Evolutionary conservation across 2,113 vertebrate genomes (phyloP).

Genomic region (Mus pahari): DNA sequence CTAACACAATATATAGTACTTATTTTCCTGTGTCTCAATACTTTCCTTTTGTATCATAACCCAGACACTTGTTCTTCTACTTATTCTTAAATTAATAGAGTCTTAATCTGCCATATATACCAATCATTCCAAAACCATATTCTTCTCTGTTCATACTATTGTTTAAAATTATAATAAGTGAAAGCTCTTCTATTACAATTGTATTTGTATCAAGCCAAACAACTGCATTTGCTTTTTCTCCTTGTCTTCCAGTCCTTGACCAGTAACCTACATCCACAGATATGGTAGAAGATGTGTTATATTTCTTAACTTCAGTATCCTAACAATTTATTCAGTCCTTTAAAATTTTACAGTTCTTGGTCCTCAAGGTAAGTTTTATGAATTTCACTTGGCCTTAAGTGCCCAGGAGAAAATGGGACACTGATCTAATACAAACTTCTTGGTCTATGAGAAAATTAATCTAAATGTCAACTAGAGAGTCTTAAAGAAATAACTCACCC

Average conservation of each 20-base stretch:
- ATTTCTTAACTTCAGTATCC: conserved; percentile 1
- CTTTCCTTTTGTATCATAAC: not conserved
- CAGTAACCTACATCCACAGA: not conserved
- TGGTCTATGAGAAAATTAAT: not conserved
- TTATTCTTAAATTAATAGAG: not conserved
- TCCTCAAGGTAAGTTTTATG: not conserved
- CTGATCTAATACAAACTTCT: not conserved
- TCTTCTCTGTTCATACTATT: not conserved
- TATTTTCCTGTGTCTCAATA: not conserved
- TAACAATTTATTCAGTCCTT: not conserved
- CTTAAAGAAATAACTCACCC: not conserved
- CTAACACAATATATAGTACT: not conserved
- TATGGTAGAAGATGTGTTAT: not conserved
- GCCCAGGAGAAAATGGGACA: not conserved
- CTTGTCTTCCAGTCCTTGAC: not conserved
- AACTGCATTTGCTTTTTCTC: not conserved
- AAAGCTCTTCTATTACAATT: not conserved
- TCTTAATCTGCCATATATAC: not conserved
- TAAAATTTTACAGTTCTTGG: not conserved
- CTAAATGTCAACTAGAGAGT: not conserved
- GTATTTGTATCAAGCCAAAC: not conserved
- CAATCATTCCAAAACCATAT: not conserved
- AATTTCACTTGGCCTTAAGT: not conserved
- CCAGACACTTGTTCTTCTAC: not conserved
- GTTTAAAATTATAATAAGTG: not conserved